phyloP scores from a whole-genome alignment of 2,113 vertebrate genomes.

The Bagarius yarrelli region DNA sequence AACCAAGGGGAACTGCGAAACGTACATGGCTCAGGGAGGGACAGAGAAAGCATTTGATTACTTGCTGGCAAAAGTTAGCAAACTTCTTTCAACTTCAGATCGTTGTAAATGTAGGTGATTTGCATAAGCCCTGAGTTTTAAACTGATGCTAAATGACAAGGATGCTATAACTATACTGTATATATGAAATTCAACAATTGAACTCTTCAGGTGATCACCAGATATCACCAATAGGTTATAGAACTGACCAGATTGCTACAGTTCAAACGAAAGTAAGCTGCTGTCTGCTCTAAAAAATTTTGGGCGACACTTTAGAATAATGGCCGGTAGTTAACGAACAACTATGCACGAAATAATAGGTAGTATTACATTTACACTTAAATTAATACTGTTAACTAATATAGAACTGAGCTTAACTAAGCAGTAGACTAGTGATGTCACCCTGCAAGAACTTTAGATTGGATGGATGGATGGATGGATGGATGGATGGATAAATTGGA shows the following conservation, averaged over 20 bases:
- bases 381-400: no score
- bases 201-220: background rate
- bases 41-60: conserved; percentile 25
- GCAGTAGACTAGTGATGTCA: no score
- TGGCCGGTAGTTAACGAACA: no score
- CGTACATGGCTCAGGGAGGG: conserved; percentile 38
- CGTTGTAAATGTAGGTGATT: background rate
- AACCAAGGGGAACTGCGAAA: conserved; percentile 54
- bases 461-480: no score
- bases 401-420: no score
- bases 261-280: no score
- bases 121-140: conserved; percentile 13
- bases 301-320: no score
- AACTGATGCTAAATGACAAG: background rate
- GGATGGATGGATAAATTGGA: no score
- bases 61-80: conserved; percentile 17
- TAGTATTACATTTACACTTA: no score
- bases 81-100: conserved; percentile 18
- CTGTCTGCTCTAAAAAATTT: no score
- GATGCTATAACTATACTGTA: background rate
- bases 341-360: no score
- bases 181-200: background rate
- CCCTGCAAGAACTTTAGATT: no score
- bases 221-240: background rate
- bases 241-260: background rate